Percentiles rank a stretch among this genome's conserved stretches.
Evolutionary conservation across 2,113 vertebrate species (phyloP).

Genomic region (Dicrurus megarhynchus): DNA sequence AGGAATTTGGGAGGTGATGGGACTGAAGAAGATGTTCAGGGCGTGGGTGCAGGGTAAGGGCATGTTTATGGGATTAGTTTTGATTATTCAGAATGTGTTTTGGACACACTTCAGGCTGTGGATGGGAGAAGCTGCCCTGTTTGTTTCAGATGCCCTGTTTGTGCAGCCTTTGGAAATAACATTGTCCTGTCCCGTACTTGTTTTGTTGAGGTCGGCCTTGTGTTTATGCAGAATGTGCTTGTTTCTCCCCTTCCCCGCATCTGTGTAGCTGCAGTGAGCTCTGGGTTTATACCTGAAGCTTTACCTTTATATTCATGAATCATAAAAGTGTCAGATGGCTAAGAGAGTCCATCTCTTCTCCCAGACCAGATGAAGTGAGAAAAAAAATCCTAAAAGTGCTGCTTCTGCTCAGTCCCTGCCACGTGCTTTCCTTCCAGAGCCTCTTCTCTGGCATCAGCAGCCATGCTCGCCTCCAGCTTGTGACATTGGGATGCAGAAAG

Average conservation of each 20-base stretch:
- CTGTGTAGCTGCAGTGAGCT: accelerated
- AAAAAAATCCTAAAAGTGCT: neutral
- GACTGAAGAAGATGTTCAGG: neutral
- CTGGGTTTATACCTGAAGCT: neutral
- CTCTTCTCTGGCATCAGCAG: neutral
- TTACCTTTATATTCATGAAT: neutral
- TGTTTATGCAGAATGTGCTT: neutral
- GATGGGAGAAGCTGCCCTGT: neutral
- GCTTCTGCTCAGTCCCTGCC: neutral
- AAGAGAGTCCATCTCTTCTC: neutral
- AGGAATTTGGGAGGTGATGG: neutral
- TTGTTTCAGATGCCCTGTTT: neutral
- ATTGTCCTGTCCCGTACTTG: accelerated
- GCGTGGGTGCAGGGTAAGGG: neutral
- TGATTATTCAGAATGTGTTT: neutral
- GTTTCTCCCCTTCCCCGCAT: neutral
- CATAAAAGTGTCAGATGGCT: accelerated
- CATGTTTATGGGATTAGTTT: neutral
- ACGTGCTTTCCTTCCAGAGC: neutral
- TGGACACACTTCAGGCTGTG: neutral
- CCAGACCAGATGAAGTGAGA: neutral
- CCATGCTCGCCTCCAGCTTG: accelerated
- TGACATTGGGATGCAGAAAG: neutral
- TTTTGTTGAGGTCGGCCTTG: neutral
- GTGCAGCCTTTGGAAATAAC: neutral